Conservation (phyloP, 2,888 invertebrate species). For the Steinernema carpocapsae region DNA sequence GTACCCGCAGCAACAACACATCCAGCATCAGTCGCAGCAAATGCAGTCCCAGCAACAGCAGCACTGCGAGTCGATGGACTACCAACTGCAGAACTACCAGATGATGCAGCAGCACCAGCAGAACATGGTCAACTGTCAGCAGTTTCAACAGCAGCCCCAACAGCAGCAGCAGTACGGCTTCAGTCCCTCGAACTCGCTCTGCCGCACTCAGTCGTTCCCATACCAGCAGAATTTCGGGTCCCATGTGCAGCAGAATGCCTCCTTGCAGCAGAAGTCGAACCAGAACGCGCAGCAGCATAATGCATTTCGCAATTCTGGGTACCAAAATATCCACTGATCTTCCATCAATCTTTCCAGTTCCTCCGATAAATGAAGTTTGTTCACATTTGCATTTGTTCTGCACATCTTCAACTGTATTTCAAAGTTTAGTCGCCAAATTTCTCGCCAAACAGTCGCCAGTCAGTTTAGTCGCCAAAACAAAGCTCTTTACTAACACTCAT, state of each 20-base stretch:
- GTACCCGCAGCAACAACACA: not conserved
- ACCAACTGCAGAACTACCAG: constrained; percentile 21
- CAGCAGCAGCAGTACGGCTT: not conserved
- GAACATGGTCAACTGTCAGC: not conserved
- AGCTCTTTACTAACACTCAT: too few relatives aligned
- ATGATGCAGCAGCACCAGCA: constrained; percentile 17
- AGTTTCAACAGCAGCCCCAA: not conserved
- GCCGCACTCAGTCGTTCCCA: constrained; percentile 22
- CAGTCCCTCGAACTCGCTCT: not conserved
- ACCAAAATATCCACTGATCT: not conserved
- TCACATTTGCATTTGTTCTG: too few relatives aligned
- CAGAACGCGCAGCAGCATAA: not conserved
- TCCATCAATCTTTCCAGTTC: not conserved
- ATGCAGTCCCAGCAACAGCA: constrained; percentile 27
- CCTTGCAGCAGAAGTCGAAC: not conserved
- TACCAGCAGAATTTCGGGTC: constrained; percentile 14
- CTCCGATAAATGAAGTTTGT: not conserved
- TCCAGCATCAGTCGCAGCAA: not conserved
- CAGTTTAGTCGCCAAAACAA: too few relatives aligned
- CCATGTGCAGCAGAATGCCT: too few relatives aligned
- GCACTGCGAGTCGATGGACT: not conserved
- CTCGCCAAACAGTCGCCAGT: too few relatives aligned
- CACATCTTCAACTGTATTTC: too few relatives aligned
- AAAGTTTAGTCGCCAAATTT: too few relatives aligned
- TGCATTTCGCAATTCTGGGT: not conserved